Conservation (phyloP, 1,140 invertebrate species). For the Eupeodes corollae region DNA sequence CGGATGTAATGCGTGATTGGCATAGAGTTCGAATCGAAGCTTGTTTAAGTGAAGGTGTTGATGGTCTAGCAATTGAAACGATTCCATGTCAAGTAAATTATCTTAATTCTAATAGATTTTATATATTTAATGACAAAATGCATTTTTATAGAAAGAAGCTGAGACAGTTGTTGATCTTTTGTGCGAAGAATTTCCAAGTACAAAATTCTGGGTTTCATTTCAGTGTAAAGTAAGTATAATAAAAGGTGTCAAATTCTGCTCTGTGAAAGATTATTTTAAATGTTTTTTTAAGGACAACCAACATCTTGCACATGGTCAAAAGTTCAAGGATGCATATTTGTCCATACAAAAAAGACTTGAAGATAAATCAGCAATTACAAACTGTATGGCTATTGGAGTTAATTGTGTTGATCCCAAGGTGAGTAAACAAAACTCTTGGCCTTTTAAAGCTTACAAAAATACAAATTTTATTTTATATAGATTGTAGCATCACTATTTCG, state of each 20-base stretch:
- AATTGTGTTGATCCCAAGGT: constrained; percentile 65
- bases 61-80: constrained; percentile 79
- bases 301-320: constrained; percentile 61
- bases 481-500: constrained; percentile 45
- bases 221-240: constrained; percentile 30
- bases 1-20: constrained; percentile 60
- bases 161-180: constrained; percentile 66
- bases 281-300: constrained; percentile 42
- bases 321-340: constrained; percentile 44
- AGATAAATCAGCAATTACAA: constrained; percentile 43
- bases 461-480: not conserved
- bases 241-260: not conserved
- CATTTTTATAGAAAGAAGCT: constrained; percentile 52
- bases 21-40: constrained; percentile 65
- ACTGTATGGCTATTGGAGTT: constrained; percentile 68
- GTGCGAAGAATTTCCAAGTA: constrained; percentile 52
- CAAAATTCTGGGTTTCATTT: constrained; percentile 62
- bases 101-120: not conserved
- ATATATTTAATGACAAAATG: not conserved
- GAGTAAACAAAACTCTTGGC: constrained; percentile 6
- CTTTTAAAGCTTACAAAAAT: not conserved
- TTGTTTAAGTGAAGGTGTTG: constrained; percentile 62
- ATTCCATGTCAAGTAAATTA: constrained; percentile 55
- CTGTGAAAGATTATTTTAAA: not conserved
- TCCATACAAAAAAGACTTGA: constrained; percentile 46